These are phyloP conservation scores for Aplodontia rufa DNA, from an alignment of 2,113 vertebrate species.

Conservation along the genomic window DNA sequence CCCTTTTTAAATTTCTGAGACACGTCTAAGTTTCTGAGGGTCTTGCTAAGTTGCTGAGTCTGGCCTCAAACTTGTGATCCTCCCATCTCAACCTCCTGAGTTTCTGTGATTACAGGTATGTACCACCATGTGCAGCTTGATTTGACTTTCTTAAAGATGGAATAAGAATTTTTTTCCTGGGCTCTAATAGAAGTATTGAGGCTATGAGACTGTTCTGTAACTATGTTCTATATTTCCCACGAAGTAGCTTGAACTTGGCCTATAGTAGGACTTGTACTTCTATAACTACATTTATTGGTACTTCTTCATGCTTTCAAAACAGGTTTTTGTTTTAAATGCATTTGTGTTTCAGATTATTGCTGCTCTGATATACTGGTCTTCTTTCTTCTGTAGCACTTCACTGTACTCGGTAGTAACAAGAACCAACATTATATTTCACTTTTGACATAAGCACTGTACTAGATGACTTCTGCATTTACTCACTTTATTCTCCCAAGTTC, in stretches of 20 bases:
- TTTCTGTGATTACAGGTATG: neutral
- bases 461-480: neutral
- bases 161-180: neutral
- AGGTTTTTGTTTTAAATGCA: neutral
- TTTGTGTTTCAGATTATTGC: neutral
- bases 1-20: neutral
- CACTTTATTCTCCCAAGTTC: neutral
- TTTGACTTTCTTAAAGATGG: neutral
- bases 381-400: neutral
- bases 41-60: neutral
- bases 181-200: neutral
- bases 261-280: neutral
- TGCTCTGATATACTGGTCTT: neutral
- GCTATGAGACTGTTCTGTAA: neutral
- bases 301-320: neutral
- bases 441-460: neutral
- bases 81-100: neutral
- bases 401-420: neutral
- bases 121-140: neutral
- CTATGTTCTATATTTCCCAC: neutral
- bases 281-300: accelerated
- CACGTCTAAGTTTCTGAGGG: neutral
- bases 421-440: neutral
- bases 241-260: neutral
- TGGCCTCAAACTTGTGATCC: neutral